phyloP scores from a whole-genome alignment of 2,113 vertebrate genomes.

The Crotalus helleri region DNA sequence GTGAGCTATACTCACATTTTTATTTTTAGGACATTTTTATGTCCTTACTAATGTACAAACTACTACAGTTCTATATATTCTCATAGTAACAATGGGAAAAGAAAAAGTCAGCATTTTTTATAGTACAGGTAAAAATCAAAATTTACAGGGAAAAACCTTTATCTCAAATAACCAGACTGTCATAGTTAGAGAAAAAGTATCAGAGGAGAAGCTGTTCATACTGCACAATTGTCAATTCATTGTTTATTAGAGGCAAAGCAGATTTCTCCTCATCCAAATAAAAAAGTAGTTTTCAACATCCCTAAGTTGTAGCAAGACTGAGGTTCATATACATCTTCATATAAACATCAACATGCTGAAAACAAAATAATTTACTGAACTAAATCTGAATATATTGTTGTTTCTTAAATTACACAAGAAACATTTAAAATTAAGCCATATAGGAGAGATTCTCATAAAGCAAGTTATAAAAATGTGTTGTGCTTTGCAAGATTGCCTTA shows the following conservation, averaged over 20 bases:
- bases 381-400: neutral
- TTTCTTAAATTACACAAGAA: neutral
- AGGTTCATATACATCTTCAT: neutral
- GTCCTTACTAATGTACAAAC: neutral
- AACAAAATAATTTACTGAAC: too few relatives aligned
- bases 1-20: neutral
- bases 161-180: neutral
- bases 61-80: neutral
- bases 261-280: neutral
- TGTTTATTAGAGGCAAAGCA: neutral
- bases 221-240: neutral
- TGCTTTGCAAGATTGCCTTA: neutral
- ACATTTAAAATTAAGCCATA: neutral
- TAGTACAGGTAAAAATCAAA: neutral
- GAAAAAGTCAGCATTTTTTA: neutral
- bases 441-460: neutral
- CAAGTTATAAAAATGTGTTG: neutral
- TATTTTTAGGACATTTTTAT: neutral
- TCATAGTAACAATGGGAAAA: neutral
- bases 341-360: neutral
- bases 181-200: neutral
- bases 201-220: neutral
- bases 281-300: neutral
- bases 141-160: too few relatives aligned
- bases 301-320: neutral